These are phyloP conservation scores for Dasyprocta punctata DNA, from an alignment of 2,113 vertebrate genomes.

Conservation along the genomic window DNA sequence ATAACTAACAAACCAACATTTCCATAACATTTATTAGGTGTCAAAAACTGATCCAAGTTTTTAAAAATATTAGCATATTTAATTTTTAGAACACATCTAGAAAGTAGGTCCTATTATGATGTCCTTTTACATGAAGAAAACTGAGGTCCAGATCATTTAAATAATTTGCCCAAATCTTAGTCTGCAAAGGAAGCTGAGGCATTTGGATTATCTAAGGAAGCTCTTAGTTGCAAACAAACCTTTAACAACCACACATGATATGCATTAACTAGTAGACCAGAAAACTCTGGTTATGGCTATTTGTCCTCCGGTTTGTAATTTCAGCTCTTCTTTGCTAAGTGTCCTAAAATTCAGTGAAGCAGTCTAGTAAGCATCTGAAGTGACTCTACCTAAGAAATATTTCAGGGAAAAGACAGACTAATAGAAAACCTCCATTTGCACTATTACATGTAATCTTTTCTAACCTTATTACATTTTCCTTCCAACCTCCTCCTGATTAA, in stretches of 20 bases:
- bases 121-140: conserved; percentile 6
- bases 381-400: not conserved
- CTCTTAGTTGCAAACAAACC: not conserved
- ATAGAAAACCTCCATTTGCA: not conserved
- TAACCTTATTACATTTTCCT: not conserved
- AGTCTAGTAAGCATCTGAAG: not conserved
- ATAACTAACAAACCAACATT: not conserved
- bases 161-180: not conserved
- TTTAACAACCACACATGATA: not conserved
- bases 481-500: not conserved
- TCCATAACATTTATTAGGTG: not conserved
- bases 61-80: conserved; percentile 16
- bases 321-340: not conserved
- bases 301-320: not conserved
- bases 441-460: not conserved
- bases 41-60: not conserved
- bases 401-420: not conserved
- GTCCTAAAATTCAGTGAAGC: conserved; percentile 21
- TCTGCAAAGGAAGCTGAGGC: not conserved
- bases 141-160: not conserved
- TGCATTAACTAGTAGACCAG: not conserved
- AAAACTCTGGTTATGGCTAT: not conserved
- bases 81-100: not conserved
- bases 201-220: not conserved
- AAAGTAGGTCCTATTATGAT: not conserved